A percentile compares a stretch with the other conserved stretches of the same genome.
Evolutionary conservation across 1,140 invertebrate species (phyloP).

Genomic region (Vanessa atalanta): DNA sequence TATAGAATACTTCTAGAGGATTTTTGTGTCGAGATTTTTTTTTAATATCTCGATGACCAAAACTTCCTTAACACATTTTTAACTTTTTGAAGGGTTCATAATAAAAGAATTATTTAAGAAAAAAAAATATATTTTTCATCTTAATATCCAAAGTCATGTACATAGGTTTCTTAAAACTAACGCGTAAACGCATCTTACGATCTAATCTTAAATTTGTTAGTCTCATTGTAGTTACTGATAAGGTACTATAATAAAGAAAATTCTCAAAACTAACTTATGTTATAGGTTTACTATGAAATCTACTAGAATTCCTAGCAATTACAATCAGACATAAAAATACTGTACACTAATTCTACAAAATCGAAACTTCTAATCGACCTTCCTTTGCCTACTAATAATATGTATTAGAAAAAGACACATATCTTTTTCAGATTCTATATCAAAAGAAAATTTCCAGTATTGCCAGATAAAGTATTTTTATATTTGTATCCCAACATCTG

Average conservation of each 20-base stretch:
- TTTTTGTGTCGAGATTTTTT: no score
- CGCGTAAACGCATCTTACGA: slow-evolving; percentile 48
- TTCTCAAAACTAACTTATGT: slow-evolving; percentile 31
- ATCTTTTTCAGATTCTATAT: neutral
- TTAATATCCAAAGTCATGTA: slow-evolving; percentile 57
- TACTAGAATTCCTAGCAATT: slow-evolving; percentile 6
- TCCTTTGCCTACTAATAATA: neutral
- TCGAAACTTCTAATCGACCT: neutral
- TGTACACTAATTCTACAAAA: slow-evolving; percentile 6
- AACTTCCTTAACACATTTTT: neutral
- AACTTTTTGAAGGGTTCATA: neutral
- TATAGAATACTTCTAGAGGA: no score
- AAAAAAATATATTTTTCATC: slow-evolving; percentile 71
- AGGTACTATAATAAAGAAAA: slow-evolving; percentile 47
- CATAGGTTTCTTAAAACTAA: slow-evolving; percentile 46
- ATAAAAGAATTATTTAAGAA: slow-evolving; percentile 31
- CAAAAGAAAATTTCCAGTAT: neutral
- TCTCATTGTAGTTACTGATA: slow-evolving; percentile 55
- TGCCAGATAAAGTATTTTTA: neutral
- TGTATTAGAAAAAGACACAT: neutral
- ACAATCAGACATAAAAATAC: slow-evolving; percentile 9
- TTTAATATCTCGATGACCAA: no score
- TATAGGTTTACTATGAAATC: slow-evolving; percentile 13
- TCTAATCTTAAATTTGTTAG: slow-evolving; percentile 59
- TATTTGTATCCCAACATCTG: neutral